phyloP scores from a whole-genome alignment of 2,113 vertebrate species.

The Fregata magnificens region DNA sequence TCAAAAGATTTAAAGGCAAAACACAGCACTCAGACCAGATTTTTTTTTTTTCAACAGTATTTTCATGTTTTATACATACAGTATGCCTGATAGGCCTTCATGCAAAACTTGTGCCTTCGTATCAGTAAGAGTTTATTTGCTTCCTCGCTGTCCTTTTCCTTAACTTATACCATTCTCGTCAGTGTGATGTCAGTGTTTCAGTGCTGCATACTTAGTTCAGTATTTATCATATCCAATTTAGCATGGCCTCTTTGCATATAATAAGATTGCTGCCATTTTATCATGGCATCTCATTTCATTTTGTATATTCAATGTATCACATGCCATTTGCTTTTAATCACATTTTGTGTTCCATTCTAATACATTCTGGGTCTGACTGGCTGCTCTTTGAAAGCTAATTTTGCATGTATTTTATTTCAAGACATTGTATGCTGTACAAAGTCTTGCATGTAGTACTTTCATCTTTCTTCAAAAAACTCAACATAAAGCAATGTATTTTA shows the following conservation, averaged over 20 bases:
- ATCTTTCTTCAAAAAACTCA: background rate
- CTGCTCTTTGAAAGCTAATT: background rate
- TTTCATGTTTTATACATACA: background rate
- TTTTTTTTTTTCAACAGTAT: background rate
- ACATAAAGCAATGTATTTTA: background rate
- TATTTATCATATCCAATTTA: background rate
- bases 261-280: background rate
- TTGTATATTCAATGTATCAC: background rate
- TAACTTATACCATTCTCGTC: background rate
- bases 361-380: background rate
- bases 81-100: background rate
- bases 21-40: background rate
- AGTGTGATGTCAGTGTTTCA: background rate
- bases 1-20: background rate
- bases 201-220: background rate
- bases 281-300: background rate
- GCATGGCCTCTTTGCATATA: background rate
- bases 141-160: background rate
- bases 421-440: background rate
- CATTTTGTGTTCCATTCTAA: background rate
- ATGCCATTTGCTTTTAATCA: background rate
- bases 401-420: background rate
- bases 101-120: background rate
- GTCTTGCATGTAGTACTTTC: background rate
- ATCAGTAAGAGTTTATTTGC: background rate